Evolutionary conservation across 2,888 invertebrate genomes (phyloP).

Genomic region (Pheosia tremula): DNA sequence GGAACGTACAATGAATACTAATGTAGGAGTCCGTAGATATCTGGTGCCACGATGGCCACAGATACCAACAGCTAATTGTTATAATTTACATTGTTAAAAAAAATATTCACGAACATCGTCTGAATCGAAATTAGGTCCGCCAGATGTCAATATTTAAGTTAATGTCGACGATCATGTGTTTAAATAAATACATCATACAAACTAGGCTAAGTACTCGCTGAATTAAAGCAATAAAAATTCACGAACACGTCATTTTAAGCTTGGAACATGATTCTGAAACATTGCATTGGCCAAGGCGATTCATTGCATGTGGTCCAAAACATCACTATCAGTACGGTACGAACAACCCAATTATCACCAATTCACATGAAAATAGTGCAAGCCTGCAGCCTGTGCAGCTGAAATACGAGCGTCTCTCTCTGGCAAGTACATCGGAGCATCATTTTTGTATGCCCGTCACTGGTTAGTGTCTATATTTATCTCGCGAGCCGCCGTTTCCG

Average conservation of each 20-base stretch:
- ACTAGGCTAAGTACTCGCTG: background rate
- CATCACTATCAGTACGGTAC: slow-evolving; percentile 33
- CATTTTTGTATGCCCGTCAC: slow-evolving; percentile 57
- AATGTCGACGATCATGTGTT: background rate
- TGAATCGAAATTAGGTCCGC: slow-evolving; percentile 38
- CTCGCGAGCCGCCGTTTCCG: slow-evolving; percentile 73
- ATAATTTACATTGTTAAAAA: slow-evolving; percentile 49
- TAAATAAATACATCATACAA: background rate
- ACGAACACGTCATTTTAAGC: background rate
- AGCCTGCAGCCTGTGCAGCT: slow-evolving; percentile 40
- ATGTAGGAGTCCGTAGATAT: slow-evolving; percentile 44
- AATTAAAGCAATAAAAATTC: background rate
- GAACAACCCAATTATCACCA: slow-evolving; percentile 56
- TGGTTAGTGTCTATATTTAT: slow-evolving; percentile 73
- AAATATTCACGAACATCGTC: slow-evolving; percentile 37
- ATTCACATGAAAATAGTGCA: slow-evolving; percentile 49
- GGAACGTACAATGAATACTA: slow-evolving; percentile 60
- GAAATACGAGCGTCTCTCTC: slow-evolving; percentile 47
- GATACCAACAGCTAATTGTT: slow-evolving; percentile 38
- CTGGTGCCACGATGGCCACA: slow-evolving; percentile 39
- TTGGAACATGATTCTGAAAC: background rate
- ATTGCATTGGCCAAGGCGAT: background rate
- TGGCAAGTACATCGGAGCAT: slow-evolving; percentile 32
- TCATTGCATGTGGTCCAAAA: slow-evolving; percentile 5
- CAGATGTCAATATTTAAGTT: slow-evolving; percentile 9